Evolutionary conservation across 2,113 vertebrate species (phyloP).

Genomic region (Puma concolor): DNA sequence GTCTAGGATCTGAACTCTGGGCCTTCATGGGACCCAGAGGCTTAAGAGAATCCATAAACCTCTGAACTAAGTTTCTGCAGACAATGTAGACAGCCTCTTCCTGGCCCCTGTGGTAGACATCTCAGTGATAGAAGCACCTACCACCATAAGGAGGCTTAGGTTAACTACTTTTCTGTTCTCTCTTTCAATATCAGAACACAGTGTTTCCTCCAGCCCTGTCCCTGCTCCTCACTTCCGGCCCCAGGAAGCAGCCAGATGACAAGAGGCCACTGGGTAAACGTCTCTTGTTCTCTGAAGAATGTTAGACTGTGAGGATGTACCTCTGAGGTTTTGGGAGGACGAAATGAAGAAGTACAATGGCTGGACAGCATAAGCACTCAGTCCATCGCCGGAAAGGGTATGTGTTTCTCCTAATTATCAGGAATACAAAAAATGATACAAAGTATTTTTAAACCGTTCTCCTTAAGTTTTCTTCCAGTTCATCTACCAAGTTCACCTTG

Average conservation of each 20-base stretch:
- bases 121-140: background rate
- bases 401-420: background rate
- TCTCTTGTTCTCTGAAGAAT: background rate
- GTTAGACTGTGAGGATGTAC: background rate
- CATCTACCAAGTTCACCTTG: background rate
- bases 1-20: background rate
- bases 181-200: background rate
- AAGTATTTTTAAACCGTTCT: background rate
- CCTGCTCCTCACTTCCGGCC: background rate
- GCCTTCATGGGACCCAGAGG: background rate
- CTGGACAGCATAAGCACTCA: rapidly evolving
- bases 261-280: background rate
- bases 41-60: background rate
- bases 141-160: background rate
- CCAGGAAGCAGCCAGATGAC: background rate
- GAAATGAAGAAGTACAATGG: background rate
- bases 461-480: background rate
- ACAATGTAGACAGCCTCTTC: background rate
- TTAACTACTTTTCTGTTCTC: background rate
- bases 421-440: background rate
- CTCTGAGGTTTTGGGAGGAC: background rate
- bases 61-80: background rate
- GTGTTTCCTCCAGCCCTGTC: background rate
- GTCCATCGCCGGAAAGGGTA: background rate
- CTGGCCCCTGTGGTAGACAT: background rate